phyloP scores from a whole-genome alignment of 2,113 vertebrate species.

The Sula dactylatra region DNA sequence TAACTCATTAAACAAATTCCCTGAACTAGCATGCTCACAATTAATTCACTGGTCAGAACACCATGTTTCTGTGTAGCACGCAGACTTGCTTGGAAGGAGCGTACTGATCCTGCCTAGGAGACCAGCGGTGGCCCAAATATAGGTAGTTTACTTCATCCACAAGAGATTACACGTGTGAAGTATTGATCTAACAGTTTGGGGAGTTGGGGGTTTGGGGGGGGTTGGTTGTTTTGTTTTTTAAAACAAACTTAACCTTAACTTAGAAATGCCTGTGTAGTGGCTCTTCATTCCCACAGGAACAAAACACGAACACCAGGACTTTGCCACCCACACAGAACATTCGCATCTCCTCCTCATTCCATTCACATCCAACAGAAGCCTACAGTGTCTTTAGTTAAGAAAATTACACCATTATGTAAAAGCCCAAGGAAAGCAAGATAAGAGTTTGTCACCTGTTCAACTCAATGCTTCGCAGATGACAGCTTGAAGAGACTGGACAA shows the following conservation, averaged over 20 bases:
- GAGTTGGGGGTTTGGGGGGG: no score
- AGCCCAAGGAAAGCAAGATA: background rate
- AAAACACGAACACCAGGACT: background rate
- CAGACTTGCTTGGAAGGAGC: background rate
- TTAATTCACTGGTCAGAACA: background rate
- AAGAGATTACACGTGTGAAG: background rate
- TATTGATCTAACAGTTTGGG: fast-evolving
- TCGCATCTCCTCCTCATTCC: background rate
- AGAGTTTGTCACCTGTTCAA: background rate
- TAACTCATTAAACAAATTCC: background rate
- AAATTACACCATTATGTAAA: background rate
- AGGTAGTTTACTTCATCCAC: background rate
- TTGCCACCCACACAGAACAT: background rate
- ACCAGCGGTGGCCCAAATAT: background rate
- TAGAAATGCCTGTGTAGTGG: background rate
- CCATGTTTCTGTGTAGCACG: fast-evolving
- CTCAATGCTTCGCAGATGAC: background rate
- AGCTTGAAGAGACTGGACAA: background rate
- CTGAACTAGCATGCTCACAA: fast-evolving
- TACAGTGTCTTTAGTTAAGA: background rate
- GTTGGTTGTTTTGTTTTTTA: background rate
- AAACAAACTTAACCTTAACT: background rate
- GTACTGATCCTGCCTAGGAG: background rate
- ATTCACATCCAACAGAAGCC: background rate
- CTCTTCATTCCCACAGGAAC: background rate